Evolutionary conservation across 2,113 vertebrate genomes (phyloP).

Genomic region (Cacatua alba): DNA sequence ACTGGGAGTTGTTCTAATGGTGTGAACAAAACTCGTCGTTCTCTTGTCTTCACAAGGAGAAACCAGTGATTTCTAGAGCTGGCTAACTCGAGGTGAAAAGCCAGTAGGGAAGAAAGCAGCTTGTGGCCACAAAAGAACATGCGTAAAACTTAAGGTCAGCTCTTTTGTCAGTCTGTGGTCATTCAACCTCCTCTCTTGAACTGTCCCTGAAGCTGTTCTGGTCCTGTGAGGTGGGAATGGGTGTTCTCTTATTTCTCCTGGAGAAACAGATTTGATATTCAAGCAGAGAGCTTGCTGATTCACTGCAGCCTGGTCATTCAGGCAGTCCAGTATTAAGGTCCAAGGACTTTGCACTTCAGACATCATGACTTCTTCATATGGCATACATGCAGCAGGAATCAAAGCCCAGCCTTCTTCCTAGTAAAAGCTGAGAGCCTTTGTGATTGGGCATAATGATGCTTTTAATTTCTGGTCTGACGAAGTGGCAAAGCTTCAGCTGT

Average conservation of each 20-base stretch:
- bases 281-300: not conserved
- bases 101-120: not conserved
- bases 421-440: not conserved
- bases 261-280: not conserved
- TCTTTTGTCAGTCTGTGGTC: not conserved
- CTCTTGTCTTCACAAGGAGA: not conserved
- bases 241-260: not conserved
- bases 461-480: not conserved
- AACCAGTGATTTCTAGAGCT: not conserved
- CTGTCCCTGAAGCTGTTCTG: not conserved
- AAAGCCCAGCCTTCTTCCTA: not conserved
- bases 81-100: not conserved
- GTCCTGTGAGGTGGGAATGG: not conserved
- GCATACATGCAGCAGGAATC: not conserved
- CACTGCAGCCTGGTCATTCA: not conserved
- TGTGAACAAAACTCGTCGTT: not conserved
- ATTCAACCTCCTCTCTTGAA: not conserved
- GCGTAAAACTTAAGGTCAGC: not conserved
- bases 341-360: not conserved
- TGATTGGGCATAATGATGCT: not conserved
- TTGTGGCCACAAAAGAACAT: not conserved
- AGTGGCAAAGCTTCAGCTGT: not conserved
- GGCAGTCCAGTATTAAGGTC: not conserved
- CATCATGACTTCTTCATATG: no score
- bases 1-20: not conserved